Evolutionary conservation across 2,888 invertebrate genomes (phyloP), one percentile per base, ranked within the genome.

Genomic region (Eupithecia subfuscata): DNA sequence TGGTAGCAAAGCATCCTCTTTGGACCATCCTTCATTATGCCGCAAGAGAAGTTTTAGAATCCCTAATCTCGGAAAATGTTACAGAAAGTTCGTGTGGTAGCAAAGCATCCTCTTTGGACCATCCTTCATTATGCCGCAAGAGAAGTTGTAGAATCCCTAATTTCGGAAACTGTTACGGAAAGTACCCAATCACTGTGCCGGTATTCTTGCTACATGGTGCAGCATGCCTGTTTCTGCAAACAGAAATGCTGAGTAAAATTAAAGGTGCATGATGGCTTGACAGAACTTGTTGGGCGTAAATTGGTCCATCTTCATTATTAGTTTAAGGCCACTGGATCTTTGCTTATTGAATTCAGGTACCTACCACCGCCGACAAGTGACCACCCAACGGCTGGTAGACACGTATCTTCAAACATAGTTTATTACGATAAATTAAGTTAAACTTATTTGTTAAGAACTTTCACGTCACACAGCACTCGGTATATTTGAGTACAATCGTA

Each of bases 401-500:
- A 25, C 25, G 60, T 60, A 60, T 60, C 60, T 25, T 25, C 60
- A 60, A 60, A 60, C 60, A 25, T 25, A 1, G 12, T 25, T 25
- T 25, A 25, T 60, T 25, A 60, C 2, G n/a, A 56, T 4, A 56
- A 56, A 60, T 25, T 60, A 25, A 60, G 25, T 60, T 40, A 40
- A 18, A n/a, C 18, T n/a, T 37, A 40, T 11, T 64, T 30, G 18
- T 67, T 12, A 40, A 67, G 16, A n/a, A 68, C 68, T 68, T 68
- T 68, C 43, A 40, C 43, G 18, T 40, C 43, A 34, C 30, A 34
- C 18, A 40, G 25, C 43, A 43, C 65, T 68, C 45, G 18, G 22
- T 69, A 52, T 43, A 69, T 45, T 52, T 34, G 18, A 69, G 52
- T n/a, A 43, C 40, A 30, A 69, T 45, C 48, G 52, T 37, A 40